Percentiles rank a stretch among this genome's conserved stretches.
Conservation (phyloP, 2,113 vertebrate genomes). For the Zosterops borbonicus region DNA sequence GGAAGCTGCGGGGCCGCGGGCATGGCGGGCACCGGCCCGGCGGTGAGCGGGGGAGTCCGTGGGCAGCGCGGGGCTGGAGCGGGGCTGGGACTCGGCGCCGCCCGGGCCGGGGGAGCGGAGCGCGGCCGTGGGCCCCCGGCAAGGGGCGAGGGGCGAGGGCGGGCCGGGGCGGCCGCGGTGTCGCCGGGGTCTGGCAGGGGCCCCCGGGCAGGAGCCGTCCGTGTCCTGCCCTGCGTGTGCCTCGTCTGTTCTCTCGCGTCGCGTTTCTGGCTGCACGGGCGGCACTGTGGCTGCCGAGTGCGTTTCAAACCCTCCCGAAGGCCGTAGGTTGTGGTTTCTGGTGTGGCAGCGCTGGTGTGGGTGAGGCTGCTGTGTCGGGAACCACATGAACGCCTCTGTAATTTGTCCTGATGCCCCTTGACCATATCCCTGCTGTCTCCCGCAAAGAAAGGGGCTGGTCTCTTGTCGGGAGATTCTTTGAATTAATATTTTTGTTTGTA, state of each 20-base stretch:
- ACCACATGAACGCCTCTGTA: background rate
- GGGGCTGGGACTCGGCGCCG: no score
- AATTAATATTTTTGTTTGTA: rapidly evolving
- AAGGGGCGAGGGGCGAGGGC: background rate
- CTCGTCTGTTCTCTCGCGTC: background rate
- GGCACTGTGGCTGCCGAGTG: background rate
- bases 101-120: background rate
- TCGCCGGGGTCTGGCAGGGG: no score
- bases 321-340: rapidly evolving
- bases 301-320: background rate
- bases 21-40: background rate
- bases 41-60: background rate
- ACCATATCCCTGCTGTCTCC: rapidly evolving
- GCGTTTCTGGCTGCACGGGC: background rate
- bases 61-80: background rate
- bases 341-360: background rate
- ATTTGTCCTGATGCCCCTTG: background rate
- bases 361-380: background rate
- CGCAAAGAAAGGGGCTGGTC: no score
- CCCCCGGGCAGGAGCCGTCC: background rate
- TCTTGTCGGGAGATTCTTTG: background rate
- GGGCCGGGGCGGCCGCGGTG: background rate
- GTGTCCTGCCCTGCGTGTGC: background rate
- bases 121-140: background rate
- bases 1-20: background rate